Evolutionary conservation across 2,888 invertebrate species (phyloP), one percentile per base, ranked within the genome.

Genomic region (Eupithecia centaureata): DNA sequence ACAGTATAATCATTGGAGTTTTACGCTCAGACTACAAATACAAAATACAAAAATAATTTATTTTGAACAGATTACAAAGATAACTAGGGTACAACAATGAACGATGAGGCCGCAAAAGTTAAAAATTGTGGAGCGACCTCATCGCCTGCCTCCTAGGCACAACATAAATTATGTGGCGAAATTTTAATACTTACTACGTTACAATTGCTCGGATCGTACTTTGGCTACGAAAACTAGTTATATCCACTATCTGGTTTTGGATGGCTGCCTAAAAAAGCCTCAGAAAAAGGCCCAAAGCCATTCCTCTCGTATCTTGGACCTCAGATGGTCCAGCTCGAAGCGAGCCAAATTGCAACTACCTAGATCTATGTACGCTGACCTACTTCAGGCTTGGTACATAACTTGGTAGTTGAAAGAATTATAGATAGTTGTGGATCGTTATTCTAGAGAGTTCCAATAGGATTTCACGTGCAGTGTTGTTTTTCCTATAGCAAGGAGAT

Each of bases 321-420:
- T 65, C 42, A 61, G 38, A 54, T 38, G 15, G 67, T 71, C 65
- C 71, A 65, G 67, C 38, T 52, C 60, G 52, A 51, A n/a, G 51
- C 65, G 68, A 65, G 71, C 71, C 71, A 71, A 71, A 71, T 71
- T 66, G 65, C 65, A 67, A 61, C 64, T 64, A 62, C 59, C 64
- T 56, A 63, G 56, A 56, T 68, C 35, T 18, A 18, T 18, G n/a
- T 22, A n/a, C 22, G 7, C 13, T 63, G 68, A 69, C 68, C 68
- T 69, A 69, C 54, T 63, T 59, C 27, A 63, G 27, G 47, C 54
- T 61, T 62, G 32, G 61, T 61, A 66, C 60, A 54, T 65, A 65
- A 56, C 51, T 63, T 63, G 56, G 69, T 63, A 61, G 54, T 61
- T 27, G 35, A 57, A 33, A 63, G 63, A 61, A 61, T 68, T 61